A percentile compares a stretch with the other conserved stretches of the same genome.
Evolutionary conservation across 2,888 invertebrate genomes (phyloP).

Genomic region (Allygus modestus): DNA sequence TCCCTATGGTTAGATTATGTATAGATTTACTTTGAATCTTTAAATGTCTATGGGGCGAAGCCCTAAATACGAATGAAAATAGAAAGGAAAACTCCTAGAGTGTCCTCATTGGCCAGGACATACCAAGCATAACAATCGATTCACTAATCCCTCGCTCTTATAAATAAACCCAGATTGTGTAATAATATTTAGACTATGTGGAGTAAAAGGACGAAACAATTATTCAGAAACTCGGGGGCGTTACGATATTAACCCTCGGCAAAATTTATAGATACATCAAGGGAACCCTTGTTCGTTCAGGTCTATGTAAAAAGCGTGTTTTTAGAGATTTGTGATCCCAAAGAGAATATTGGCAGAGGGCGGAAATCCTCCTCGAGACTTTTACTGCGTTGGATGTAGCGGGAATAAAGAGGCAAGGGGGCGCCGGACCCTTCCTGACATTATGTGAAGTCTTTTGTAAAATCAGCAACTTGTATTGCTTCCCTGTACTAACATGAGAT

Average conservation of each 20-base stretch:
- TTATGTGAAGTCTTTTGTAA: conserved; percentile 45
- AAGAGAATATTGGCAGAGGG: conserved; percentile 37
- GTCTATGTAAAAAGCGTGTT: conserved; percentile 39
- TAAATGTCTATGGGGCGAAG: too few species aligned
- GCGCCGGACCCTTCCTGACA: conserved; percentile 24
- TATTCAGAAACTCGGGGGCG: too few species aligned
- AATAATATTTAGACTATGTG: too few species aligned
- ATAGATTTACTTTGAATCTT: too few species aligned
- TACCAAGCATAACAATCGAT: too few species aligned
- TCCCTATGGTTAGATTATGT: too few species aligned
- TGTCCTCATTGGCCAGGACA: too few species aligned
- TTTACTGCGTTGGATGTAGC: conserved; percentile 19
- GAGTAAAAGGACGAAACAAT: too few species aligned
- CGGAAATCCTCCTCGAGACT: conserved; percentile 1
- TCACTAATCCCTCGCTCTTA: too few species aligned
- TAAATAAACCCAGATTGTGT: too few species aligned
- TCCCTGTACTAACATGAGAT: not conserved
- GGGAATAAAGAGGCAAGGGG: conserved; percentile 7
- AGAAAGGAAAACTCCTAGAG: too few species aligned
- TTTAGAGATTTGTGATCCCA: conserved; percentile 26
- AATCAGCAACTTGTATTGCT: conserved; percentile 20
- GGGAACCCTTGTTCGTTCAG: conserved; percentile 20
- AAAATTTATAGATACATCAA: not conserved
- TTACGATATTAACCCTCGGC: not conserved
- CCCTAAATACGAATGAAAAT: too few species aligned